phyloP scores from a whole-genome alignment of 2,888 invertebrate species.

The Andrena dorsata region DNA sequence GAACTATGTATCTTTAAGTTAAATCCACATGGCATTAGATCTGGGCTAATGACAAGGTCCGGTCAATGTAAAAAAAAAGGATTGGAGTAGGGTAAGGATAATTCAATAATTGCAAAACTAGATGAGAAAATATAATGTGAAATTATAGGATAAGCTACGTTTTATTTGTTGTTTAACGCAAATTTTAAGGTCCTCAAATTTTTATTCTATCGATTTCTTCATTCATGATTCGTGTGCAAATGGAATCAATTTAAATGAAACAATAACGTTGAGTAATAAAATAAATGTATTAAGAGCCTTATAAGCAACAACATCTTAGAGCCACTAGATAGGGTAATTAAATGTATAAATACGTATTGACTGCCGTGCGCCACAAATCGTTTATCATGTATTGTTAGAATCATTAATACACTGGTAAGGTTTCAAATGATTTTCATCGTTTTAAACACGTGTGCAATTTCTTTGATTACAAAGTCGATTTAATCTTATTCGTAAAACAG shows the following conservation, averaged over 20 bases:
- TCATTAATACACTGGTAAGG: constrained; percentile 70
- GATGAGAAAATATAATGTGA: constrained; percentile 37
- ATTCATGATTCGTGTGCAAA: constrained; percentile 41
- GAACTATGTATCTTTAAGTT: constrained; percentile 41
- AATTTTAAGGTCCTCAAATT: constrained; percentile 66
- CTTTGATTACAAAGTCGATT: constrained; percentile 17
- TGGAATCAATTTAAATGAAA: constrained; percentile 63
- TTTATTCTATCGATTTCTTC: constrained; percentile 54
- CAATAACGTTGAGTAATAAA: constrained; percentile 72
- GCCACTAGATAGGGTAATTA: constrained; percentile 59
- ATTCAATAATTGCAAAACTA: constrained; percentile 44
- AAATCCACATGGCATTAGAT: constrained; percentile 72
- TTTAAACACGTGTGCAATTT: constrained; percentile 13
- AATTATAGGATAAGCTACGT: constrained; percentile 60
- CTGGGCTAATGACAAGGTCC: constrained; percentile 66
- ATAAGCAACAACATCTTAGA: constrained; percentile 50
- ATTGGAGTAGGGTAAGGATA: constrained; percentile 44
- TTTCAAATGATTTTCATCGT: constrained; percentile 19
- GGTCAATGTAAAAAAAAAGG: constrained; percentile 71
- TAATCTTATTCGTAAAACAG: constrained; percentile 38
- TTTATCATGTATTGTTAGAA: constrained; percentile 67
- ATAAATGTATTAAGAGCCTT: constrained; percentile 68
- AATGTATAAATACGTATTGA: constrained; percentile 64
- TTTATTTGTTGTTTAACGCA: constrained; percentile 62
- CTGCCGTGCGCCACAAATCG: constrained; percentile 67